Conservation (phyloP, 2,113 vertebrate species). For the Eulemur macaco region DNA sequence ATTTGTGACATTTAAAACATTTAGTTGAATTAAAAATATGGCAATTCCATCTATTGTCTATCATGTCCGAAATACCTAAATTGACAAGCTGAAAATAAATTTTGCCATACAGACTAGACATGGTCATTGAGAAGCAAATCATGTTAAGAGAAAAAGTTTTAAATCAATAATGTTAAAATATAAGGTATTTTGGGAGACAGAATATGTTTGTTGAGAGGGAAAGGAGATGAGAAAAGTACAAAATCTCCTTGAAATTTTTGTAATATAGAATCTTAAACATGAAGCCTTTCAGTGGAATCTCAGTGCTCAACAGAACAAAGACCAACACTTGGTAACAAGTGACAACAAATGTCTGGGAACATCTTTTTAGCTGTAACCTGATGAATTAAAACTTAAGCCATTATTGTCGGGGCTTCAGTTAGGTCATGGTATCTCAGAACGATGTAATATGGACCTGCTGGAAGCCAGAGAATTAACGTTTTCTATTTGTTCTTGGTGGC, state of each 20-base stretch:
- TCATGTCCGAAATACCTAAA: neutral
- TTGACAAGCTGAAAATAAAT: neutral
- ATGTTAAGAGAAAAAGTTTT: neutral
- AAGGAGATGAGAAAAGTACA: neutral
- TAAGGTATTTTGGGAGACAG: neutral
- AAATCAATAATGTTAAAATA: neutral
- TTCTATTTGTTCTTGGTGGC: neutral
- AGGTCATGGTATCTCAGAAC: neutral
- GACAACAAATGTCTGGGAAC: neutral
- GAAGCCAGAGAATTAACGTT: neutral
- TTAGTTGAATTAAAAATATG: neutral
- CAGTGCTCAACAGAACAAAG: neutral
- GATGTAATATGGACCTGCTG: neutral
- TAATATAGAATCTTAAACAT: neutral
- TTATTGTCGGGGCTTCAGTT: neutral
- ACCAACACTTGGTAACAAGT: neutral
- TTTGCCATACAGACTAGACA: neutral
- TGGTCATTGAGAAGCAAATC: neutral
- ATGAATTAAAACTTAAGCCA: neutral
- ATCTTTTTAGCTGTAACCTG: neutral
- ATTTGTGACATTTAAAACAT: neutral
- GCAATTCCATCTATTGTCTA: neutral
- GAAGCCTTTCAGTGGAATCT: constrained; percentile 3
- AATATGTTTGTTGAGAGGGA: neutral
- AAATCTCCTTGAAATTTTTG: neutral